phyloP scores from a whole-genome alignment of 2,113 vertebrate species.

The Phaethon lepturus region DNA sequence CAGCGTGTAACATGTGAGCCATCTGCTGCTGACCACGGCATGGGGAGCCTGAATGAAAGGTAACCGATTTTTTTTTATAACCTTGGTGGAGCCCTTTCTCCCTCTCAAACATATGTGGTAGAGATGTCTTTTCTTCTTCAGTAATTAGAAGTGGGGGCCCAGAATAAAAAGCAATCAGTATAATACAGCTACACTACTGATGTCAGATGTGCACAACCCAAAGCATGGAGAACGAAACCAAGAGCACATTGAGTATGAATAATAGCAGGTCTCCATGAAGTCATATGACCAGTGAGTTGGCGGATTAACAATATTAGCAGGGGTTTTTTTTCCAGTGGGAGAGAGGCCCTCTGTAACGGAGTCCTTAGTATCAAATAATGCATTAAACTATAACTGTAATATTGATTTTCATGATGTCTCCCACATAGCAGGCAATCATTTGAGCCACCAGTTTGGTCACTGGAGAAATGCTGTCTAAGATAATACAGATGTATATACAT shows the following conservation, averaged over 20 bases:
- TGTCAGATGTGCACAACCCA: background rate
- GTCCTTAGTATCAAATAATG: background rate
- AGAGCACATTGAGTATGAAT: background rate
- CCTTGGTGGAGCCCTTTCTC: background rate
- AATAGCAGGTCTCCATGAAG: background rate
- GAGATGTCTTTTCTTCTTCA: background rate
- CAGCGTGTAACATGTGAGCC: background rate
- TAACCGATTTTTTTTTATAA: background rate
- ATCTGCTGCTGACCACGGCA: background rate
- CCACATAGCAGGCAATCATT: background rate
- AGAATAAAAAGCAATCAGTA: background rate
- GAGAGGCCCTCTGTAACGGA: background rate
- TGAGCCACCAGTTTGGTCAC: background rate
- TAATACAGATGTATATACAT: background rate
- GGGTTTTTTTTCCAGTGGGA: fast-evolving
- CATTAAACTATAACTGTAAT: background rate
- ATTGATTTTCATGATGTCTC: background rate
- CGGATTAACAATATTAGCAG: background rate
- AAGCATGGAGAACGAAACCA: background rate
- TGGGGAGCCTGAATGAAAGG: background rate
- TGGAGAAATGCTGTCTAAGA: background rate
- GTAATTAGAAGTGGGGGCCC: background rate
- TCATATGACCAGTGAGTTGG: background rate
- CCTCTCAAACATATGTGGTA: background rate
- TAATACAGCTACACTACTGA: background rate